These are phyloP conservation scores for Scartelaos histophorus DNA, from an alignment of 2,113 vertebrate genomes.

Conservation along the genomic window DNA sequence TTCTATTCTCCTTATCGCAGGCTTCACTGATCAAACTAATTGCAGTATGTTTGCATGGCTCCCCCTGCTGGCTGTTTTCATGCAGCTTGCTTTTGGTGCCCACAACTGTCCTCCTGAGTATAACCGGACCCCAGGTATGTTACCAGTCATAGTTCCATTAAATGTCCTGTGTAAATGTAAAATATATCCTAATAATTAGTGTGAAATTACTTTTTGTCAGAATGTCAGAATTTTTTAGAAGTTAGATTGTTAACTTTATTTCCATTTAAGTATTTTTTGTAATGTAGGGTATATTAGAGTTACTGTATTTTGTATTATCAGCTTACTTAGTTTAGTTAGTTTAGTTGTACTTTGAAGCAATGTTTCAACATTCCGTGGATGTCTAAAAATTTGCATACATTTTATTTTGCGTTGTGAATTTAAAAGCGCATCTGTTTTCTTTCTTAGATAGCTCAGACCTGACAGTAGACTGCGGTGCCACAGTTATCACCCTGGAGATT, in stretches of 20 bases:
- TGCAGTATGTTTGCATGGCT: constrained; percentile 50
- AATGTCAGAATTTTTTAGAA: not conserved
- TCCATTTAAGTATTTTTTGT: no score
- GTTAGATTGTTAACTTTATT: no score
- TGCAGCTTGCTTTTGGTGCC: constrained; percentile 50
- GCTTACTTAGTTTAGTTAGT: no score
- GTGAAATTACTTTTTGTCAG: not conserved
- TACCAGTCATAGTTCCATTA: no score
- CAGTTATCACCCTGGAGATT: constrained; percentile 70
- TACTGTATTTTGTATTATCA: not conserved
- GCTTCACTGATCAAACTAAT: constrained; percentile 28
- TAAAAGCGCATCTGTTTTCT: not conserved
- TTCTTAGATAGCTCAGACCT: constrained; percentile 73
- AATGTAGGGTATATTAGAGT: no score
- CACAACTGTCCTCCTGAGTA: constrained; percentile 72
- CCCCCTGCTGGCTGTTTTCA: constrained; percentile 55
- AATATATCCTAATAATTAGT: not conserved
- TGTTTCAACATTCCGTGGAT: no score
- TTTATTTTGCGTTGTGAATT: not conserved
- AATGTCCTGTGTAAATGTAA: not conserved
- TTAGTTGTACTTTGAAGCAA: no score
- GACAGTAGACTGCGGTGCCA: constrained; percentile 69
- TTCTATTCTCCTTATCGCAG: not conserved
- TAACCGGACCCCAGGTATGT: constrained; percentile 71
- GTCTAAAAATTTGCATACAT: no score